Percentiles rank a stretch among this genome's conserved stretches.
phyloP scores from a whole-genome alignment of 2,797 vertebrate genomes.

The Passerculus sandwichensis region DNA sequence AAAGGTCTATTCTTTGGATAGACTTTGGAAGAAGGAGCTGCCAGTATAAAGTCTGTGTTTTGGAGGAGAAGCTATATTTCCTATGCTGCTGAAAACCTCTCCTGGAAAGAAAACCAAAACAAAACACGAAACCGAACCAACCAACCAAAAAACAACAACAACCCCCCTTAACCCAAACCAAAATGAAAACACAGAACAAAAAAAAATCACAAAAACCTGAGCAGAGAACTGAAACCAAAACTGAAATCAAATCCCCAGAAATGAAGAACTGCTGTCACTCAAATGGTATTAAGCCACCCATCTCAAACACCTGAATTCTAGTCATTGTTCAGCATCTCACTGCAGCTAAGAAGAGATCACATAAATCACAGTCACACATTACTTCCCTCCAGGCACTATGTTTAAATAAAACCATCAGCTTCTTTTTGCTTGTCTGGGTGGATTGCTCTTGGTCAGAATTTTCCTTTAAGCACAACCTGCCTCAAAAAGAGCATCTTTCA shows the following conservation, averaged over 20 bases:
- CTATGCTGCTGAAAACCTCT: not conserved
- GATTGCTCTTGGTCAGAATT: not conserved
- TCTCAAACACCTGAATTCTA: not conserved
- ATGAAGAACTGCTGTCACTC: not conserved
- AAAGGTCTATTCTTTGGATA: not conserved
- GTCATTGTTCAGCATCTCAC: not conserved
- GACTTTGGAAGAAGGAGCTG: not conserved
- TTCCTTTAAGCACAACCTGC: not conserved
- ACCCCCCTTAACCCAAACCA: not conserved
- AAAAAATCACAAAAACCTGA: not conserved
- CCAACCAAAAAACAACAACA: rapidly evolving
- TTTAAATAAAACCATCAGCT: not conserved
- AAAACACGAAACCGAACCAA: rapidly evolving
- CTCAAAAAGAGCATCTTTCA: not conserved
- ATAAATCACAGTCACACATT: not conserved
- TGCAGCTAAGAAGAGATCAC: not conserved
- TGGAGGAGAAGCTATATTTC: not conserved
- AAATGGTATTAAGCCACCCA: not conserved
- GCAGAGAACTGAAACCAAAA: not conserved
- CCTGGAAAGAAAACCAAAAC: not conserved
- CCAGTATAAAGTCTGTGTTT: not conserved
- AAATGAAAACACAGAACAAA: not conserved
- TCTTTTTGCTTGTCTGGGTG: not conserved
- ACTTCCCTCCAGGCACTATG: not conserved
- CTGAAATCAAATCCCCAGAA: not conserved